phyloP scores from a whole-genome alignment of 2,797 vertebrate species.

The Macrochelys suwanniensis region DNA sequence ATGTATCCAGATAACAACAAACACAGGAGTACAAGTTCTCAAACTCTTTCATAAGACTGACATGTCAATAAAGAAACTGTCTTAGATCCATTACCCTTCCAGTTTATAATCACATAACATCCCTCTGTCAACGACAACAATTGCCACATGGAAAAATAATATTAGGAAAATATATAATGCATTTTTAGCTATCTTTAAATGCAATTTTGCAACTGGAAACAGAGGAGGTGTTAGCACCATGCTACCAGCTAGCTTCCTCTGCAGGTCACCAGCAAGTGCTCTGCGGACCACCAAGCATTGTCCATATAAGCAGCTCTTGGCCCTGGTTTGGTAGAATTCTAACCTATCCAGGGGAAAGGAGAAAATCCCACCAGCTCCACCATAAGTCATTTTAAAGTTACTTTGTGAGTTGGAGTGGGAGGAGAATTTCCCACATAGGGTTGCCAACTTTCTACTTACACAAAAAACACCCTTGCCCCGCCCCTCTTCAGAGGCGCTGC shows the following conservation, averaged over 20 bases:
- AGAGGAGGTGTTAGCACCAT: not conserved
- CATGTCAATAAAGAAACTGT: conserved; percentile 27
- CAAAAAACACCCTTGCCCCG: no score
- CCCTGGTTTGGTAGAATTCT: not conserved
- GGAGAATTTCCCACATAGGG: not conserved
- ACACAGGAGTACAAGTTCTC: not conserved
- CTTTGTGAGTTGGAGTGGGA: not conserved
- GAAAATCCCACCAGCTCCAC: not conserved
- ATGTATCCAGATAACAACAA: conserved; percentile 11
- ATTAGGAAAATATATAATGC: conserved; percentile 36
- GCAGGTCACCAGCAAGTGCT: not conserved
- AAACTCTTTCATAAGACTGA: not conserved
- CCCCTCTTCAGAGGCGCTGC: no score
- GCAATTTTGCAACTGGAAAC: conserved; percentile 37
- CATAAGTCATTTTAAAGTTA: not conserved
- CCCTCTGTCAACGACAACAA: conserved; percentile 37
- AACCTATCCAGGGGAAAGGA: not conserved
- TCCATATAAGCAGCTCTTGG: not conserved
- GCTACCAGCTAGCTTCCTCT: not conserved
- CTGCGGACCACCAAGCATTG: not conserved
- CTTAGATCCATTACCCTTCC: conserved; percentile 8
- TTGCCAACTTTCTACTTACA: no score
- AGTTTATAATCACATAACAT: conserved; percentile 9
- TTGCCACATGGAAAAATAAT: conserved; percentile 45
- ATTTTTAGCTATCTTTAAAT: conserved; percentile 48